Evolutionary conservation across 2,797 vertebrate species (phyloP), one percentile per base, ranked within the genome.

Genomic region (Melanotaenia trifasciata): DNA sequence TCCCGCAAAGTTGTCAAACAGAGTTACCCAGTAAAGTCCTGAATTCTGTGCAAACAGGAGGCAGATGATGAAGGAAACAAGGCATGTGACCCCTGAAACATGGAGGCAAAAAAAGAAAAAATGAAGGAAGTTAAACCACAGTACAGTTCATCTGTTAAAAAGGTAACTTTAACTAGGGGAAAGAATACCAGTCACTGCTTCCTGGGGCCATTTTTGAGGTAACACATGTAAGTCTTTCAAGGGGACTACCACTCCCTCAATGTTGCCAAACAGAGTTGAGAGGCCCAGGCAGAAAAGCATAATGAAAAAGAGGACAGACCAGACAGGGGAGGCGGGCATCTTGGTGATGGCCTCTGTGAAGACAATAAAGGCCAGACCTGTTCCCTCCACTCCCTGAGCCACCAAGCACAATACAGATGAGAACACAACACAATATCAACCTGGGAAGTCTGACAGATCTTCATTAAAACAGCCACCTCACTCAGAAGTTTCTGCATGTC

Each of bases 281-380:
- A 99, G 90, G 35, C 98, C 98, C 68, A 99, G 87, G 70, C 97
- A 98, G 90, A 98, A 95, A 40, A 99, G 95, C 98, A 99, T 99
- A 86, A 96, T 14, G 83, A 99, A 99, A 88, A 99, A 98, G 6
- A 99, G 95, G 5, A 98, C 92, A 0, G 98, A 94, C 98, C 98
- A 99, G 14, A 92, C 38, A 0, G 96, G 97, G 2, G 97, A 94
- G 61, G 95, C 56, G 0, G 98, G 98, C 98, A 99, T 98, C 94
- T 96, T 97, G 76, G 95, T 97, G 84, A 99, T 98, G 81, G 98
- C 98, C 83, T 99, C 98, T 0, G 98, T 99, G 90, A 99, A 99
- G 72, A 97, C 96, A 50, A 99, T 99, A 85, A 99, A 99, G 63
- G 97, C 98, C 78, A 99, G 83, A 58, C 98, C 98, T 0, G 97